phyloP scores from a whole-genome alignment of 2,797 vertebrate species.

The Melanotaenia parkinsoni region DNA sequence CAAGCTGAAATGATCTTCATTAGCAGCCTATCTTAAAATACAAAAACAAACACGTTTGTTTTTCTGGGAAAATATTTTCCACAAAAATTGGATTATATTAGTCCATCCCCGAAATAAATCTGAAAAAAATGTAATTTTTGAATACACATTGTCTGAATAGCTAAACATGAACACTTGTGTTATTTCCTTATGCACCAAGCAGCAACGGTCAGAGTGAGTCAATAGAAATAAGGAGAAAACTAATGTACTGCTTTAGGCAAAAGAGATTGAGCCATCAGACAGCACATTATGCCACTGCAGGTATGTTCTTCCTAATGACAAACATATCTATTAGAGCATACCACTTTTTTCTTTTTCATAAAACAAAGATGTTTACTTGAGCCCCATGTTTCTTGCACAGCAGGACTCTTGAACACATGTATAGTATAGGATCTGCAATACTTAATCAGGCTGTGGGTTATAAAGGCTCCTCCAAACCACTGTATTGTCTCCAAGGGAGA shows the following conservation, averaged over 20 bases:
- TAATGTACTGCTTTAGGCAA: conserved; percentile 29
- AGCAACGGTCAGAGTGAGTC: too few relatives aligned
- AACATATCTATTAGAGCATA: conserved; percentile 39
- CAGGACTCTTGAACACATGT: conserved; percentile 10
- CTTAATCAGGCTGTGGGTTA: conserved; percentile 3
- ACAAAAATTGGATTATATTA: too few relatives aligned
- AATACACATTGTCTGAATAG: too few relatives aligned
- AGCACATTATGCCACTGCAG: conserved; percentile 30
- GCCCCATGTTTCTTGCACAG: conserved; percentile 6
- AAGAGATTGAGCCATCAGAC: conserved; percentile 30
- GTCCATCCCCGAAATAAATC: too few relatives aligned
- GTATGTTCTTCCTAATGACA: conserved; percentile 36
- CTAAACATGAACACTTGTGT: too few relatives aligned
- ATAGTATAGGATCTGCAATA: neutral
- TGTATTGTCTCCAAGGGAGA: conserved; percentile 15
- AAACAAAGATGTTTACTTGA: conserved; percentile 7
- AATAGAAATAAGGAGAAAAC: conserved; percentile 8
- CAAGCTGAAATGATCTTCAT: too few relatives aligned
- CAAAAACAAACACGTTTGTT: too few relatives aligned
- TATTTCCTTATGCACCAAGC: too few relatives aligned
- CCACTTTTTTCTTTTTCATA: conserved; percentile 22
- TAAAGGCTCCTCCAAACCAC: conserved; percentile 14
- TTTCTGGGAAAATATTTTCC: too few relatives aligned
- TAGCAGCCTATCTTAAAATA: too few relatives aligned
- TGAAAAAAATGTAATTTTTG: too few relatives aligned